Percentiles rank a stretch among this genome's conserved stretches.
Evolutionary conservation across 2,888 invertebrate genomes (phyloP).

Genomic region (Trachelus iudaicus): DNA sequence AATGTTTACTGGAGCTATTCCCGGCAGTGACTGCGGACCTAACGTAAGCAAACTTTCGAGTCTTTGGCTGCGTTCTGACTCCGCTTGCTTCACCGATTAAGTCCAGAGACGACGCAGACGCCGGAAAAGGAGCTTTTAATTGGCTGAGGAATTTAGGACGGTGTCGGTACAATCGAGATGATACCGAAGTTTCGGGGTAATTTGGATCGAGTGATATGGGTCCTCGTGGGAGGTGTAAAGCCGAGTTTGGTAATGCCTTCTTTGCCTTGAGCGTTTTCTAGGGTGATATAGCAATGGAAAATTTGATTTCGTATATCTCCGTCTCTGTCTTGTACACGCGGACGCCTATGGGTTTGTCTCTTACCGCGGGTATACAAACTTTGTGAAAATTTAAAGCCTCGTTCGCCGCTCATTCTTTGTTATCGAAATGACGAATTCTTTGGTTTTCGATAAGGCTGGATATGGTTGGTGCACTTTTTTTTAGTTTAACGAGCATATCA

Average conservation of each 20-base stretch:
- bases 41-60: constrained; percentile 47
- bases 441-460: neutral
- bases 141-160: no score
- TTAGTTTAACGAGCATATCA: neutral
- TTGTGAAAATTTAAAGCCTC: neutral
- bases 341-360: neutral
- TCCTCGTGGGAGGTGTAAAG: no score
- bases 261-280: neutral
- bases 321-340: neutral
- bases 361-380: neutral
- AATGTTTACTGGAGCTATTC: constrained; percentile 61
- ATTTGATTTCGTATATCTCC: neutral
- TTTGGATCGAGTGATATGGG: no score
- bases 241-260: neutral
- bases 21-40: constrained; percentile 46
- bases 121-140: no score
- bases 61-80: constrained; percentile 20
- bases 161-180: no score
- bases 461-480: neutral
- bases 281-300: no score
- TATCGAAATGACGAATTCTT: neutral
- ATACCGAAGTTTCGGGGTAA: no score
- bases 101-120: neutral
- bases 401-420: neutral
- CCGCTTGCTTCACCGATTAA: constrained; percentile 28